Conservation (phyloP, 1,140 invertebrate species). For the Drosophila punjabiensis region DNA sequence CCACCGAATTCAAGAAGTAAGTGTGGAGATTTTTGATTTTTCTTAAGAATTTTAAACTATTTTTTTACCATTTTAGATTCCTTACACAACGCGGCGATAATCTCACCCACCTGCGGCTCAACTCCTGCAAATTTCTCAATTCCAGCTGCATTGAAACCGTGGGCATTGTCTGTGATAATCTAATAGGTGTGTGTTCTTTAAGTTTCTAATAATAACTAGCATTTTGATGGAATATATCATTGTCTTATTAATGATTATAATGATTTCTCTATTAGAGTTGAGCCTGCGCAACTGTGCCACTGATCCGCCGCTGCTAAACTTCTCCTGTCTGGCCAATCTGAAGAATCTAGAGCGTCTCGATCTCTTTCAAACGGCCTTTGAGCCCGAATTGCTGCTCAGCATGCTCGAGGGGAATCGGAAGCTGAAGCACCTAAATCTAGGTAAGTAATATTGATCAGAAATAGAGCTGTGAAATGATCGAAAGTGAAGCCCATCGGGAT, state of each 20-base stretch:
- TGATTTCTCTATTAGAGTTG: conserved; percentile 86
- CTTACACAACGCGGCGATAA: conserved; percentile 88
- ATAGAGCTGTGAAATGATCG: neutral
- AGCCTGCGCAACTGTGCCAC: conserved; percentile 87
- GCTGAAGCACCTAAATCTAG: conserved; percentile 91
- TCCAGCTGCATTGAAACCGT: conserved; percentile 88
- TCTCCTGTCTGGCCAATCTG: conserved; percentile 88
- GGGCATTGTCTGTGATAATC: conserved; percentile 88
- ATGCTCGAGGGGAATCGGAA: conserved; percentile 89
- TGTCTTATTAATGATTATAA: neutral
- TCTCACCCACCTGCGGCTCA: conserved; percentile 90
- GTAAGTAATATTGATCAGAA: conserved; percentile 68
- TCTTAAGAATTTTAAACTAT: neutral
- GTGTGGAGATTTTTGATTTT: neutral
- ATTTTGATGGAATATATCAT: too few species aligned
- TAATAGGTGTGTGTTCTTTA: conserved; percentile 88
- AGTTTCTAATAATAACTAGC: neutral
- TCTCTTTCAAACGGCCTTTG: conserved; percentile 91
- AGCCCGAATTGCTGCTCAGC: conserved; percentile 87
- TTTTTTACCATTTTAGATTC: conserved; percentile 87
- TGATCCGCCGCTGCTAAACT: conserved; percentile 87
- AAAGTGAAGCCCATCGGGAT: too few species aligned
- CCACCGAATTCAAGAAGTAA: conserved; percentile 83
- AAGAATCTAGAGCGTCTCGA: conserved; percentile 90
- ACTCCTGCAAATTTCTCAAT: conserved; percentile 92